Evolutionary conservation across 2,113 vertebrate species (phyloP), one percentile per base, ranked within the genome.

Genomic region (Silurus glanis): DNA sequence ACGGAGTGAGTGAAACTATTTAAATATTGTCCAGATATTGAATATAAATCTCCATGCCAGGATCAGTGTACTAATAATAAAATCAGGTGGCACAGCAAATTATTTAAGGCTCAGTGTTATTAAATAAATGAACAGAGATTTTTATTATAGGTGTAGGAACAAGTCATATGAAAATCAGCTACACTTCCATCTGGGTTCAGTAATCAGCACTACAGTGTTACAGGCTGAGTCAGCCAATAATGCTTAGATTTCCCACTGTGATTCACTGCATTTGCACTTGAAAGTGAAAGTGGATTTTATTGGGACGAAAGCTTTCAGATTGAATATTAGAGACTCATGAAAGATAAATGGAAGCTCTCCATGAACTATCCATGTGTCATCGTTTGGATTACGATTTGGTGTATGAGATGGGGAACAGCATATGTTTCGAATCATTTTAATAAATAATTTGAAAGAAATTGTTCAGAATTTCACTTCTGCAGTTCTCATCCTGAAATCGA

Each of bases 341-440:
- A 67, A 28, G 25, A 55, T 12, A 25, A 16, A 55, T 78, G 74
- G n/a, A 25, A 55, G n/a, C 55, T 69, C 45, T 82, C 64, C 62
- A 69, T 55, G 64, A 67, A 55, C 55, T 67, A 16, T 83, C 51
- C 49, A 53, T 67, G 81, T 83, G 62, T 69, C 81, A 67, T 83
- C 28, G 14, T 8, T 67, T 83, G 81, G 62, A 69, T 83, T 69
- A 25, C 12, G n/a, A 83, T 67, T 83, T 13, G 9, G 62, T 55
- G 55, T 83, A 83, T 25, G 61, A 17, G 45, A 53, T 19, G 13
- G 47, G 12, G 23, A 66, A 51, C 53, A 17, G 3, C 80, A 66
- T 25, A 9, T 66, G 80, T 23, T 66, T 66, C 28, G 28, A 69
- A 55, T 83, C 28, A 67, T 67, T 67, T 28, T 17, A 64, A 37